Evolutionary conservation across 2,797 vertebrate genomes (phyloP).

Genomic region (Channallabes apus): DNA sequence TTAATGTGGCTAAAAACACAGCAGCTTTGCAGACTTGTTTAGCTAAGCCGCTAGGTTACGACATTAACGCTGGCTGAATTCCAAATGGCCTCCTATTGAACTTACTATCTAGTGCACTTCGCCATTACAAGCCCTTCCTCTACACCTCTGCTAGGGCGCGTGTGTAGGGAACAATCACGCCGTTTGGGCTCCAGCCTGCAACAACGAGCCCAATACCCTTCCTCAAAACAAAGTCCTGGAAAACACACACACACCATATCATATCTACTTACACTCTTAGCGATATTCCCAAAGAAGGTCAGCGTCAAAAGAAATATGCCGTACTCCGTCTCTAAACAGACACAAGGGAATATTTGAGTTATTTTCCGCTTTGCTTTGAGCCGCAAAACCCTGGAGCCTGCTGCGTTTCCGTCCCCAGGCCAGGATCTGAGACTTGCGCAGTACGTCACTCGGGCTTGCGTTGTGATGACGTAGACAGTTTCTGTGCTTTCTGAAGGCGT

Average conservation of each 20-base stretch:
- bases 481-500: neutral
- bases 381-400: slow-evolving; percentile 47
- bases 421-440: slow-evolving; percentile 62
- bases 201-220: slow-evolving; percentile 42
- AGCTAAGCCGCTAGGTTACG: neutral
- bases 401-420: slow-evolving; percentile 65
- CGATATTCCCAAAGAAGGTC: slow-evolving; percentile 49
- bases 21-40: neutral
- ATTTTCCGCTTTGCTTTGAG: slow-evolving; percentile 37
- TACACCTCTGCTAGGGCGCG: neutral
- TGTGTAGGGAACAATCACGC: neutral
- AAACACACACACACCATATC: slow-evolving; percentile 13
- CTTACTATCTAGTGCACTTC: neutral
- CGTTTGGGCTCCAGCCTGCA: neutral
- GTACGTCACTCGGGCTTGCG: slow-evolving; percentile 64
- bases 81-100: neutral
- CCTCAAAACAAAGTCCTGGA: slow-evolving; percentile 55
- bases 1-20: neutral
- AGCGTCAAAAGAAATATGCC: slow-evolving; percentile 54
- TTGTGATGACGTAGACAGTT: slow-evolving; percentile 65
- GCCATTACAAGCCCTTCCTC: neutral
- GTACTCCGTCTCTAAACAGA: slow-evolving; percentile 45
- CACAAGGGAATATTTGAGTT: slow-evolving; percentile 52
- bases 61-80: neutral
- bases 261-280: slow-evolving; percentile 67